A percentile compares a stretch with the other conserved stretches of the same genome.
Evolutionary conservation across 2,797 vertebrate genomes (phyloP).

Genomic region (Carduelis carduelis): DNA sequence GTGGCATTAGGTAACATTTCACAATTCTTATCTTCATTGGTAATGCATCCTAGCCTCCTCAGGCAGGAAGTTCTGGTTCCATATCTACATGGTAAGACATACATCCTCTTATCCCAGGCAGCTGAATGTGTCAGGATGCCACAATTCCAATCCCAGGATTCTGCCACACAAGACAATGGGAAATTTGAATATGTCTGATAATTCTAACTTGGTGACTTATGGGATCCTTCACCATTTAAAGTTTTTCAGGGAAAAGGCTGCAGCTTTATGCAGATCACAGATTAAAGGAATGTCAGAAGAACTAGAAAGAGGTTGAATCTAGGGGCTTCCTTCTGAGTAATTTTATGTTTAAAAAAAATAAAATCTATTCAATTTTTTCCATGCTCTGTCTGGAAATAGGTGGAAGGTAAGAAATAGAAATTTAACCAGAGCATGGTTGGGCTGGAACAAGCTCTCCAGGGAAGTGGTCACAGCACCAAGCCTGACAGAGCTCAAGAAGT

Average conservation of each 20-base stretch:
- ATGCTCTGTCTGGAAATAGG: background rate
- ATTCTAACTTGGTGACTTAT: background rate
- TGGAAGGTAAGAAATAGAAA: background rate
- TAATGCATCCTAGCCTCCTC: background rate
- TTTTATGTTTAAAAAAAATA: background rate
- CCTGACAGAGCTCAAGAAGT: too few species aligned
- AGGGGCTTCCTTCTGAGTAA: background rate
- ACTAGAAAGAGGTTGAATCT: background rate
- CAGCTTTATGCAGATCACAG: background rate
- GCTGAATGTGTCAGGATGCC: background rate
- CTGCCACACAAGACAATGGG: background rate
- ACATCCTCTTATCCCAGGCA: background rate
- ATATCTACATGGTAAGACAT: background rate
- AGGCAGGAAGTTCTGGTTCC: background rate
- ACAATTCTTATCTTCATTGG: background rate
- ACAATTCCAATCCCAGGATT: background rate
- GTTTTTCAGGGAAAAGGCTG: background rate
- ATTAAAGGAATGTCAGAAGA: background rate
- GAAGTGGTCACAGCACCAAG: too few species aligned
- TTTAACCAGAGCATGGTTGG: fast-evolving
- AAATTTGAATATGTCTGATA: background rate
- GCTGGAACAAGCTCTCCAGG: background rate
- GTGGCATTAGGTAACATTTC: background rate
- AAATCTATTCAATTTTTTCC: background rate
- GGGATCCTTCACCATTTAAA: background rate